Base-by-base conservation (phyloP, 2,797 vertebrate genomes). In the Lagocephalus sceleratus region DNA sequence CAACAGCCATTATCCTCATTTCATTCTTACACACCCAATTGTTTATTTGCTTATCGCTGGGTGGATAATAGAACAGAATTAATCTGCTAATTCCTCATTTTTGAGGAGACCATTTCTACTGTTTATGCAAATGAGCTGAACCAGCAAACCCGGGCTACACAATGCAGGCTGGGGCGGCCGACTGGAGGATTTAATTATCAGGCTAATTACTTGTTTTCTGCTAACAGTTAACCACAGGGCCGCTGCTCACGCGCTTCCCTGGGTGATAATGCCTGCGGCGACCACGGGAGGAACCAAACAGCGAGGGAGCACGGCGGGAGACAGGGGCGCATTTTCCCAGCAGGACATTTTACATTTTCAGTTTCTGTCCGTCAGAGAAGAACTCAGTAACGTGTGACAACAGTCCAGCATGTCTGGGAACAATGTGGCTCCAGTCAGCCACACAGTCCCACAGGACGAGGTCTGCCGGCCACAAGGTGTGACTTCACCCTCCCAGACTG, bases 101-200 rank as follows among this genome's bases (percentile, higher is more conserved):
- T 72, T 75, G 47, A 64, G 56, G 20, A 0, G 61, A 64, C 61
- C 68, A 66, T 59, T 71, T 63, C 43, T 9, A 21, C 59, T 61
- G 67, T 86, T 88, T 83, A 72, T 84, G 79, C 66, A 74, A 82
- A 79, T 71, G 45, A 25, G 16, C 2, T 40, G 47, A 17, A 21
- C 63, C 32, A 46, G 63, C 62, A 47, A 58, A 63, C 66, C 44
- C 1, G 46, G 59, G 29, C 65, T 74, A 35, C 21, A 6, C 55
- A 20, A 66, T 75, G 35, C 26, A 8, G n/a, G 68, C 16, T 8
- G 20, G 0, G 57, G 50, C 60, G 68, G 73, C 57, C 64, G 75
- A 72, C 73, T 67, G 70, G 68, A 77, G 74, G 76, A 81, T 84
- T 87, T 87, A 82, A 89, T 89, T 83, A 82, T 71, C 60, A 47